Evolutionary conservation across 2,888 invertebrate species (phyloP), one percentile per base, ranked within the genome.

Genomic region (Eustalomyia histrio): DNA sequence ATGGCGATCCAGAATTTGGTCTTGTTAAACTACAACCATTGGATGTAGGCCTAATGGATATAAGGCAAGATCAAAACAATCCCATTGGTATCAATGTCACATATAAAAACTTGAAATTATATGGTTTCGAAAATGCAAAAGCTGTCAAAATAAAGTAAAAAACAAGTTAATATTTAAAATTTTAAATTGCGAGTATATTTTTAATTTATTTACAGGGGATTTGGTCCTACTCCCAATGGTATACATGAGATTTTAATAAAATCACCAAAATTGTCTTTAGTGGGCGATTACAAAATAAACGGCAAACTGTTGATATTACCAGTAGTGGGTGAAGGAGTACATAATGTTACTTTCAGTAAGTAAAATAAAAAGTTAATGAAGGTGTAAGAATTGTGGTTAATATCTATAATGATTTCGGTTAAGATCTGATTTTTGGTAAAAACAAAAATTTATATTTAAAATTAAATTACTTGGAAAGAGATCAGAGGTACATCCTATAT

Each of bases 301-400:
- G 90, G 90, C 21, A 87, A 84, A 58, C 85, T 90, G 14, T 82
- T 90, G 5, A 82, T 90, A 35, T 80, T 89, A 29, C 89, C 89
- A 14, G 87, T 90, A 39, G 83, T 76, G 18, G 89, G 89, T 7
- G 69, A 78, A n/a, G 89, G 89, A 7, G 80, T 73, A 57, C 82
- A 83, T 24, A 85, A 85, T 67, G 67, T 85, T 1, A 85, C 85
- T 33, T 39, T 85, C 10, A 76, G 85, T 85, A 47, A 80, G 80
- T 76, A 17, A 1, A 50, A n/a, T 43, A 12, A 39, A 39, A 35
- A 35, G 21, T 4, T 4, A 21, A 2, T 21, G 2, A n/a, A 4
- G 21, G 21, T 21, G 21, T 21, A n/a, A n/a, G n/a, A n/a, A n/a
- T n/a, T n/a, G n/a, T n/a, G n/a, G n/a, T n/a, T n/a, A n/a, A n/a